Base-by-base conservation (phyloP, 2,797 vertebrate genomes). In the Ptychobarbus kaznakovi region DNA sequence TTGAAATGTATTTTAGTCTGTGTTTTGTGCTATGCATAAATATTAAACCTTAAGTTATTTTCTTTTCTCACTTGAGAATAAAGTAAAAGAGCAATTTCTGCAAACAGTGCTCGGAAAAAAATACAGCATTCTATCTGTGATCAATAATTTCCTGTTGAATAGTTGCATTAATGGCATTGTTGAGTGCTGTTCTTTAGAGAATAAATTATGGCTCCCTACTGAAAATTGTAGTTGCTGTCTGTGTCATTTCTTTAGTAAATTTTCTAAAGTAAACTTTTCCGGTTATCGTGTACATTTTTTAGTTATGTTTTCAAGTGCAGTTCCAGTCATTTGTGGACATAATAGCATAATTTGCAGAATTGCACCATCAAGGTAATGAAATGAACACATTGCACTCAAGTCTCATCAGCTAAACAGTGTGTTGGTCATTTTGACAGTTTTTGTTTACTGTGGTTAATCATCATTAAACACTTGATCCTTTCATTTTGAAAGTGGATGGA, bases 401-500 rank as follows among this genome's bases (percentile, higher is more conserved):
- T 80, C 40, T 65, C 77, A 46, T 80, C 58, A 32, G 40, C 58
- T 46, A 8, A 80, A 80, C 42, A 32, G 25, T 5, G 40, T 20
- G 77, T 46, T 44, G 5, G 4, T 76, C 3, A 53, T 53, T 38
- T 42, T 75, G 7, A 16, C 12, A 78, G 56, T 18, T 65, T 12
- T 65, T 65, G 58, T 46, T 46, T 6, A 1, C 25, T 78, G 16
- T 22, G 40, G 16, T 32, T 80, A 80, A 65, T 80, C 58, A 32
- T 65, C 38, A 78, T 75, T 42, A 61, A 61, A 40, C 22, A 42
- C n/a, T 6, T 42, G 3, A 16, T n/a, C 12, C 12, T 61, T 61
- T 77, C n/a, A 77, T 77, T 42, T 65, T 79, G 16, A 77, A 77
- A 46, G 58, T 65, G n/a, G 25, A 46, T 44, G n/a, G 15, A 25